These are phyloP conservation scores for Luperina nickerlii DNA, from an alignment of 2,888 invertebrate genomes.

Conservation along the genomic window DNA sequence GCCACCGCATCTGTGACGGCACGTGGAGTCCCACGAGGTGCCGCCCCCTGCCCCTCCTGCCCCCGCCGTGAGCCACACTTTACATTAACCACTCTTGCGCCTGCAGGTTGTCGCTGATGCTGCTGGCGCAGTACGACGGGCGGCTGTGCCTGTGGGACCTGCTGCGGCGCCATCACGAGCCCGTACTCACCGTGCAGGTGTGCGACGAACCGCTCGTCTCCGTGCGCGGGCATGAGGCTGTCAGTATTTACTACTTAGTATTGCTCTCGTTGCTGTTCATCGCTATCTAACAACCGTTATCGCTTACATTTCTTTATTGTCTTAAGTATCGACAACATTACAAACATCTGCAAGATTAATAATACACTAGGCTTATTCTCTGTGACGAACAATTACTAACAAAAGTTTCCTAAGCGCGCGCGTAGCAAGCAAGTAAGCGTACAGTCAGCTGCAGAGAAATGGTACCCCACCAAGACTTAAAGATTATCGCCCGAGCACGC, in stretches of 20 bases:
- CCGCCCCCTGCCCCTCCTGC: not conserved
- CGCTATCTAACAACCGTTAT: not conserved
- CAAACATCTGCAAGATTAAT: not conserved
- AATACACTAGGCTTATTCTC: not conserved
- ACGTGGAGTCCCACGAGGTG: slow-evolving; percentile 96
- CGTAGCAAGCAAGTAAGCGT: not conserved
- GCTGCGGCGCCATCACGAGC: slow-evolving; percentile 94
- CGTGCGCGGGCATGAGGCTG: slow-evolving; percentile 84
- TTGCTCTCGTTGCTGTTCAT: not conserved
- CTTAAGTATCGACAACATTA: not conserved
- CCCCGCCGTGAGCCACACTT: not conserved
- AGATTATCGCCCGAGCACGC: too few species aligned
- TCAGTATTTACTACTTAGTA: slow-evolving; percentile 49
- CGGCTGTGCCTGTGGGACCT: slow-evolving; percentile 96
- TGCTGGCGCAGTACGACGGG: slow-evolving; percentile 94
- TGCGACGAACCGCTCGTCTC: slow-evolving; percentile 86
- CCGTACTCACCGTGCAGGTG: slow-evolving; percentile 91
- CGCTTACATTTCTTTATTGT: not conserved
- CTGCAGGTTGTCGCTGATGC: slow-evolving; percentile 94
- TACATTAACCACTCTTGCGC: not conserved
- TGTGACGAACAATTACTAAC: not conserved
- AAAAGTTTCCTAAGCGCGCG: not conserved
- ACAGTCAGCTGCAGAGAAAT: too few species aligned
- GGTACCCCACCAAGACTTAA: too few species aligned
- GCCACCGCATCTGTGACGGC: slow-evolving; percentile 92